Conservation (phyloP, 2,113 vertebrate species). For the Grammomys surdaster region DNA sequence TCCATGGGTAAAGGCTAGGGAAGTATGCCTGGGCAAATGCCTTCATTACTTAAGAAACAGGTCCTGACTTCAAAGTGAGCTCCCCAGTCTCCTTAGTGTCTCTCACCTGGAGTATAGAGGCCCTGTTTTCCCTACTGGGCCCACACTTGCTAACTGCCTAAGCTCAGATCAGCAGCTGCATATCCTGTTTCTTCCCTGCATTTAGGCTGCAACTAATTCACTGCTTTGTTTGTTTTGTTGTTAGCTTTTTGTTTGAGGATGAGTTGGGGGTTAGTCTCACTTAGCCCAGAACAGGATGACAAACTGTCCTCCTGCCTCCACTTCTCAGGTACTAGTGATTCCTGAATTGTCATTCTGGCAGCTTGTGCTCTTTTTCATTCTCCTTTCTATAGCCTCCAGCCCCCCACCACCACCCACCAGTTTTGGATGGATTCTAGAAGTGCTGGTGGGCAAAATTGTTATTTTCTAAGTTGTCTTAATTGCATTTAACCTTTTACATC, state of each 20-base stretch:
- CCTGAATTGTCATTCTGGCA: not conserved
- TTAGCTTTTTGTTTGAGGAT: not conserved
- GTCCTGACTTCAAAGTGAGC: not conserved
- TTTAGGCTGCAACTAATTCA: not conserved
- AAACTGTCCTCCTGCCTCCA: not conserved
- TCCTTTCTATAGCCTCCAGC: not conserved
- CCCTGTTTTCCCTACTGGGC: not conserved
- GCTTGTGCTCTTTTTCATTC: not conserved
- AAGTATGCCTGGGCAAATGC: not conserved
- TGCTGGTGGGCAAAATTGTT: not conserved
- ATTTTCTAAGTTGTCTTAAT: not conserved
- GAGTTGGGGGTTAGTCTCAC: not conserved
- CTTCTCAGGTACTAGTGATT: not conserved
- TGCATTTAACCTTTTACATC: not conserved
- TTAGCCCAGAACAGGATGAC: not conserved
- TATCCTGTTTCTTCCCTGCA: not conserved
- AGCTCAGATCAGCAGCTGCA: not conserved
- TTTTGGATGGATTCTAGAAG: not conserved
- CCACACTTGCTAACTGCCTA: not conserved
- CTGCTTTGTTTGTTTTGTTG: not conserved
- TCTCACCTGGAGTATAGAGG: accelerated
- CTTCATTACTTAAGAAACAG: not conserved
- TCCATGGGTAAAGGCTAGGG: not conserved
- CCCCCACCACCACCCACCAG: not conserved
- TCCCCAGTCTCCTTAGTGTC: not conserved